These are phyloP conservation scores for Numenius arquata DNA, from an alignment of 2,113 vertebrate species.

Conservation along the genomic window DNA sequence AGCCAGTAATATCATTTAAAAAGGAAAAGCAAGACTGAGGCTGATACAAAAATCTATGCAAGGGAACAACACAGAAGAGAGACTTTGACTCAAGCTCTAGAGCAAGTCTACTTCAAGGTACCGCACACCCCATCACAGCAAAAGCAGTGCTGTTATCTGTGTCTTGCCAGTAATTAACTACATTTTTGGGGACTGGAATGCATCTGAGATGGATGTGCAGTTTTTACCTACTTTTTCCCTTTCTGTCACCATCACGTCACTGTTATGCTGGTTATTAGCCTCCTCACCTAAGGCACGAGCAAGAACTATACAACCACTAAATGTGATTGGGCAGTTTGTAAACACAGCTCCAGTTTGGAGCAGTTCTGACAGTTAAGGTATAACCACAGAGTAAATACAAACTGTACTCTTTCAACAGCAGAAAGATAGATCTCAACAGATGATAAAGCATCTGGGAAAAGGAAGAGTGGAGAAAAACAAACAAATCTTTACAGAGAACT, in stretches of 20 bases:
- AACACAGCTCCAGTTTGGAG: not conserved
- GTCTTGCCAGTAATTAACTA: not conserved
- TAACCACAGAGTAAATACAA: constrained; percentile 48
- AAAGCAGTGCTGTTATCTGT: not conserved
- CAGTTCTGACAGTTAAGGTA: constrained; percentile 27
- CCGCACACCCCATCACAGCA: not conserved
- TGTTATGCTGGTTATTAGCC: not conserved
- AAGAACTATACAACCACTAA: not conserved
- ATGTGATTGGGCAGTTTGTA: not conserved
- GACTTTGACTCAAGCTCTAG: not conserved
- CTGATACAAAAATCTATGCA: not conserved
- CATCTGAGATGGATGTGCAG: not conserved
- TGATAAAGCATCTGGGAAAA: constrained; percentile 20
- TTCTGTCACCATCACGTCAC: not conserved
- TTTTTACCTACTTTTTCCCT: not conserved
- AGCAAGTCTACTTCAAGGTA: not conserved
- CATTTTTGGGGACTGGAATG: not conserved
- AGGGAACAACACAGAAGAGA: not conserved
- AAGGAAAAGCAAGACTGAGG: not conserved
- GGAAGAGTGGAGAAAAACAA: not conserved
- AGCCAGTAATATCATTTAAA: not conserved
- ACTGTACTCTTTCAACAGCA: not conserved
- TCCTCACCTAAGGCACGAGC: not conserved
- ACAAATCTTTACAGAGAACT: not conserved
- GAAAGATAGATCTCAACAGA: not conserved